Conservation (phyloP, 2,113 vertebrate species). For the Gallinago undulata region DNA sequence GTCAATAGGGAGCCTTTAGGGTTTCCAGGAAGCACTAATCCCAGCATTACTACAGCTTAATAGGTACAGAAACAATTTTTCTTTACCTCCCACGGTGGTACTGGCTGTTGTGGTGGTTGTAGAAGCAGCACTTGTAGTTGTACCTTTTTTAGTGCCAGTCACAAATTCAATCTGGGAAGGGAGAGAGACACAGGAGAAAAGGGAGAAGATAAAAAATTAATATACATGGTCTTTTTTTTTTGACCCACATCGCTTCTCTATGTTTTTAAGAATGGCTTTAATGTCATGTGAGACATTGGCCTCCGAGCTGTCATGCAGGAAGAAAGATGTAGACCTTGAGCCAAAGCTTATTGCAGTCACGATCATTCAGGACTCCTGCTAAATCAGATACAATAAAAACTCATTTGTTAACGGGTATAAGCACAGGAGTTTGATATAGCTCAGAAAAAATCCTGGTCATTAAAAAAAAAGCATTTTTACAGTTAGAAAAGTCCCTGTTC, state of each 20-base stretch:
- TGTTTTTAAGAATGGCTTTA: not conserved
- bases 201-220: not conserved
- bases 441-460: not conserved
- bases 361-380: not conserved
- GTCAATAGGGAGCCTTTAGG: not conserved
- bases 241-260: not conserved
- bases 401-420: not conserved
- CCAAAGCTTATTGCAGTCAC: not conserved
- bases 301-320: not conserved
- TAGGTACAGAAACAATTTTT: not conserved
- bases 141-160: slow-evolving; percentile 95
- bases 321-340: not conserved
- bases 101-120: slow-evolving; percentile 84
- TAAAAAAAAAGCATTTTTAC: not conserved
- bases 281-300: not conserved
- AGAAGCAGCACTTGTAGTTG: slow-evolving; percentile 83
- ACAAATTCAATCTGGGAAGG: slow-evolving; percentile 93
- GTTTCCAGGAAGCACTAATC: not conserved
- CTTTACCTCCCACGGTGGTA: slow-evolving; percentile 87
- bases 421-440: not conserved
- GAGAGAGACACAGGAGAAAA: not conserved
- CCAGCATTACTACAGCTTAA: not conserved
- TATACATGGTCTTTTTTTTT: not conserved
- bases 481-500: not conserved
- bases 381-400: not conserved